A percentile compares a stretch with the other conserved stretches of the same genome.
phyloP scores from a whole-genome alignment of 2,888 invertebrate genomes.

The Nemoura dubitans region DNA sequence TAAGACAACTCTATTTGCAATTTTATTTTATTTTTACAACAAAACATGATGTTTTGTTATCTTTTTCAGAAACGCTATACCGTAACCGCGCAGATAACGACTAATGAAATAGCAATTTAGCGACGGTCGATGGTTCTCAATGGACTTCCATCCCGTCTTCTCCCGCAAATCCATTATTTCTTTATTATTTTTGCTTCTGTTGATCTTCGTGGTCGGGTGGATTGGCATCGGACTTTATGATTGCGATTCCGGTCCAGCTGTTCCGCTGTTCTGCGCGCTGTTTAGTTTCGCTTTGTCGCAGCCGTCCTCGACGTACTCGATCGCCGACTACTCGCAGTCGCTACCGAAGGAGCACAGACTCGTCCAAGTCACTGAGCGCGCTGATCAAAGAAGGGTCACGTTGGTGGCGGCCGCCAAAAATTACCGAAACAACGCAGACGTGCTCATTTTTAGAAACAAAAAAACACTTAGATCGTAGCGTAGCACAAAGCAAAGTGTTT shows the following conservation, averaged over 20 bases:
- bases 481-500: not conserved
- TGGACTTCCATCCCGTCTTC: not conserved
- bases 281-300: not conserved
- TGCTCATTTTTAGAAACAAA: not conserved
- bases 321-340: no score
- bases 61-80: not conserved
- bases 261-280: not conserved
- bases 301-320: no score
- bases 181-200: not conserved
- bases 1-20: not conserved
- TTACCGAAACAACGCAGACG: no score
- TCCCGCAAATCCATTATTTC: slow-evolving; percentile 5
- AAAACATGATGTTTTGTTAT: slow-evolving; percentile 7
- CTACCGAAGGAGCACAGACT: no score
- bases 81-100: not conserved
- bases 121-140: not conserved
- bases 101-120: slow-evolving; percentile 4
- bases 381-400: no score
- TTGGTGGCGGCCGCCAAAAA: no score
- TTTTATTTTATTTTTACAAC: not conserved
- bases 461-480: not conserved
- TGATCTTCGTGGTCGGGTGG: not conserved
- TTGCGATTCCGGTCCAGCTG: not conserved
- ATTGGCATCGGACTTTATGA: not conserved
- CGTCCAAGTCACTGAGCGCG: no score